Evolutionary conservation across 2,888 invertebrate genomes (phyloP).

Genomic region (Ctena decussata): DNA sequence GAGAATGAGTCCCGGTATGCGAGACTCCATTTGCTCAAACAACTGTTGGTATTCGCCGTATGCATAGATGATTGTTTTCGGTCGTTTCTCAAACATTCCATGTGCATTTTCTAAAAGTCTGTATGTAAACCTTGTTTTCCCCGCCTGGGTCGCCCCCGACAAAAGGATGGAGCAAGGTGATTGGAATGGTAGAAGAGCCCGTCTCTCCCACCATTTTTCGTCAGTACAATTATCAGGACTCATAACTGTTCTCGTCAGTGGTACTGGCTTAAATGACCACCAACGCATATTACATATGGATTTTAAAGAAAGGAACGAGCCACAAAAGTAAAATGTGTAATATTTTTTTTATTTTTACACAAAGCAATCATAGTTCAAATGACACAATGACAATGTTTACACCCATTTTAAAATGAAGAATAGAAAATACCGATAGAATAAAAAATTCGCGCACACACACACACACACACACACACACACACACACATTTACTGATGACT

Average conservation of each 20-base stretch:
- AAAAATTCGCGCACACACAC: not conserved
- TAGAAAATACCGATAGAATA: not conserved
- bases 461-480: not conserved
- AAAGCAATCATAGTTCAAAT: not conserved
- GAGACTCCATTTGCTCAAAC: conserved; percentile 33
- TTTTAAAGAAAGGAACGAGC: not conserved
- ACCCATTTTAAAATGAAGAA: not conserved
- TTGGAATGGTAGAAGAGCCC: conserved; percentile 18
- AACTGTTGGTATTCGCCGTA: conserved; percentile 23
- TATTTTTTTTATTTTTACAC: not conserved
- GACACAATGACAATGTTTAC: not conserved
- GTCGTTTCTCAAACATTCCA: conserved; percentile 26
- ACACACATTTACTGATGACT: not conserved
- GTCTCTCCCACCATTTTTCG: not conserved
- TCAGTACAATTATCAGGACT: not conserved
- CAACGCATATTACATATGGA: not conserved
- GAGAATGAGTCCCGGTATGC: conserved; percentile 9
- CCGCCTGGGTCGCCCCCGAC: conserved; percentile 15
- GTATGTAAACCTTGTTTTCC: conserved; percentile 15
- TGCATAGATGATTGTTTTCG: conserved; percentile 18
- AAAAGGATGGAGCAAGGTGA: conserved; percentile 5
- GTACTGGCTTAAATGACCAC: not conserved
- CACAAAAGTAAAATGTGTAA: not conserved
- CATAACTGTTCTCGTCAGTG: not conserved
- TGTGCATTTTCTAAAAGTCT: conserved; percentile 5